These are phyloP conservation scores for Rhyzopertha dominica DNA, from an alignment of 1,140 invertebrate species.

Conservation along the genomic window DNA sequence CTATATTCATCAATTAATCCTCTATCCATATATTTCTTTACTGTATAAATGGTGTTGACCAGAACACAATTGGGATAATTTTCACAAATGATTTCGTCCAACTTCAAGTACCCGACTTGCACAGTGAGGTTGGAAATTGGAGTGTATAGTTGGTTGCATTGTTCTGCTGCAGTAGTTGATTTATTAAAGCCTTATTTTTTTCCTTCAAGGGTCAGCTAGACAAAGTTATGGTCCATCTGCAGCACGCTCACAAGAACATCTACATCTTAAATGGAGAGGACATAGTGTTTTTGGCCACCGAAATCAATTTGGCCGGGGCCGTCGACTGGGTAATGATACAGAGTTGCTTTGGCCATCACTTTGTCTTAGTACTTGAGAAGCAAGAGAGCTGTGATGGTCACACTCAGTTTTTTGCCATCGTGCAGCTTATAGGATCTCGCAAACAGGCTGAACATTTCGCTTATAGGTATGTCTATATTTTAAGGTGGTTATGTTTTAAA, in stretches of 20 bases:
- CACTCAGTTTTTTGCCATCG: constrained; percentile 99
- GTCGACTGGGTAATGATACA: constrained; percentile 99
- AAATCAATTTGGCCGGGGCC: constrained; percentile 98
- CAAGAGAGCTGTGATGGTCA: constrained; percentile 97
- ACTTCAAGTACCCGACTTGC: no score
- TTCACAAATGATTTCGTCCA: no score
- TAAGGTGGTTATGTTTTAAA: constrained; percentile 4
- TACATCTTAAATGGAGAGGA: constrained; percentile 97
- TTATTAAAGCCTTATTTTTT: no score
- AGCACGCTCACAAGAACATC: constrained; percentile 98
- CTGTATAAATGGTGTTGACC: no score
- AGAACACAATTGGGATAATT: no score
- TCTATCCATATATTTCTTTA: no score
- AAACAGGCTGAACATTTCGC: constrained; percentile 99
- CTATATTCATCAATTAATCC: no score
- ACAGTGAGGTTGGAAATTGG: no score
- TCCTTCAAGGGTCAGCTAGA: constrained; percentile 44
- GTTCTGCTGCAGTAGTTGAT: no score
- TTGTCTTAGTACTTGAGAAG: constrained; percentile 99
- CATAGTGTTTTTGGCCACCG: constrained; percentile 98
- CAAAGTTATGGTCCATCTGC: constrained; percentile 88
- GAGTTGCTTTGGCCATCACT: constrained; percentile 97
- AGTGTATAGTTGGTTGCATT: no score
- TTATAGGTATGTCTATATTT: constrained; percentile 64
- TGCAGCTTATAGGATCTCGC: constrained; percentile 96